Base-by-base conservation (phyloP, 2,797 vertebrate genomes). In the Chiroxiphia lanceolata region DNA sequence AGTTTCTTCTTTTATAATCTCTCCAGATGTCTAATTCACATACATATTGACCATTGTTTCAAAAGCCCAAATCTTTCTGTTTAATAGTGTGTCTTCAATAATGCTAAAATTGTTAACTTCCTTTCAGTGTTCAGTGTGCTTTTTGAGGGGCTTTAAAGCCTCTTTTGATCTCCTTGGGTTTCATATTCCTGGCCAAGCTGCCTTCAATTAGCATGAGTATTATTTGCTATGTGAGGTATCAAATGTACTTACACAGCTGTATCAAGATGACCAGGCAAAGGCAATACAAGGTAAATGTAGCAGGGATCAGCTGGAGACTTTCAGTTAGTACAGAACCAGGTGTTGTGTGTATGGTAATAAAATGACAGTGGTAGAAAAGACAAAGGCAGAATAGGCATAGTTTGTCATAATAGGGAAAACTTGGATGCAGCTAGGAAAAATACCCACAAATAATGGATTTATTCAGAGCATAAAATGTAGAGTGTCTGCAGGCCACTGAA, bases 21-120 rank as follows among this genome's bases (percentile, higher is more conserved):
- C 71, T 96, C 71, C 93, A 95, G 94, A 95, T 97, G 82, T 96
- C 96, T 94, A 83, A 89, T 93, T 96, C 91, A 75, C 31, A 57
- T 81, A 61, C 44, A n/a, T 83, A 80, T 27, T 87, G 44, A 63
- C 67, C 78, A 88, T 63, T 96, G 69, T 84, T 97, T 96, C 79
- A 83, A 63, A 96, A 93, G 51, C 42, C 81, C 40, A 91, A 65
- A 22, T 74, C 33, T 56, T 85, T 90, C 22, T 4, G 2, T 47
- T 91, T 90, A 85, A 88, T 36, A 23, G 23, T 78, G 76, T 84
- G 45, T 44, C 40, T 89, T 92, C 74, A 84, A 76, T 26, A 72
- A 64, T 63, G 6, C 31, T 74, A 81, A 87, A 89, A 77, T 59
- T 74, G 4, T 71, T 54, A 34, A 45, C 51, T 88, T 57, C 13